Percentiles rank a stretch among this genome's conserved stretches.
phyloP scores from a whole-genome alignment of 2,113 vertebrate species.

The Saguinus imperator region DNA sequence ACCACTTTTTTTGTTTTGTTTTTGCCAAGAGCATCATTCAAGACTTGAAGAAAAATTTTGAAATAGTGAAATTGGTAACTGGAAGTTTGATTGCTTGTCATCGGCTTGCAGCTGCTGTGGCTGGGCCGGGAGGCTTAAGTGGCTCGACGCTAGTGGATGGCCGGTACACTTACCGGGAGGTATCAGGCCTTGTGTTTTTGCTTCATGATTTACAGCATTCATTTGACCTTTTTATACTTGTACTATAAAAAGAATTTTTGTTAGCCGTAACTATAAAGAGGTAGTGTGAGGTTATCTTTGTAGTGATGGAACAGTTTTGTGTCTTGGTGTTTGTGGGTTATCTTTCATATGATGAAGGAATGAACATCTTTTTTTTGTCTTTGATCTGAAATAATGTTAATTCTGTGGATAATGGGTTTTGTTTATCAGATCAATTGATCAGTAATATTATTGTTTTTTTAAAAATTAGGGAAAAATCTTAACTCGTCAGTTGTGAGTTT shows the following conservation, averaged over 20 bases:
- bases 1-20: constrained; percentile 36
- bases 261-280: background rate
- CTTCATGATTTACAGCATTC: background rate
- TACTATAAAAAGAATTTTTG: background rate
- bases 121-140: constrained; percentile 91
- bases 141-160: constrained; percentile 94
- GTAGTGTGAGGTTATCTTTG: background rate
- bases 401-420: constrained; percentile 27
- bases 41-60: constrained; percentile 99
- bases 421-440: background rate
- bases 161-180: constrained; percentile 97
- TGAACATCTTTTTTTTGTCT: background rate
- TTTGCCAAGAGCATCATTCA: constrained; percentile 96
- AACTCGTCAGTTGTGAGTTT: background rate
- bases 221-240: background rate
- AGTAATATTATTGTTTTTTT: background rate
- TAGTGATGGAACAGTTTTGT: background rate
- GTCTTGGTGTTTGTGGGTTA: background rate
- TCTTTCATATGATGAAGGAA: background rate
- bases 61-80: constrained; percentile 98
- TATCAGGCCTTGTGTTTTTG: constrained; percentile 72
- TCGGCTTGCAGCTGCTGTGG: constrained; percentile 91
- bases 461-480: background rate
- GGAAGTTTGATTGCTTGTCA: constrained; percentile 97
- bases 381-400: constrained; percentile 3